phyloP scores from a whole-genome alignment of 2,888 invertebrate genomes.

The Tethea ocularis region DNA sequence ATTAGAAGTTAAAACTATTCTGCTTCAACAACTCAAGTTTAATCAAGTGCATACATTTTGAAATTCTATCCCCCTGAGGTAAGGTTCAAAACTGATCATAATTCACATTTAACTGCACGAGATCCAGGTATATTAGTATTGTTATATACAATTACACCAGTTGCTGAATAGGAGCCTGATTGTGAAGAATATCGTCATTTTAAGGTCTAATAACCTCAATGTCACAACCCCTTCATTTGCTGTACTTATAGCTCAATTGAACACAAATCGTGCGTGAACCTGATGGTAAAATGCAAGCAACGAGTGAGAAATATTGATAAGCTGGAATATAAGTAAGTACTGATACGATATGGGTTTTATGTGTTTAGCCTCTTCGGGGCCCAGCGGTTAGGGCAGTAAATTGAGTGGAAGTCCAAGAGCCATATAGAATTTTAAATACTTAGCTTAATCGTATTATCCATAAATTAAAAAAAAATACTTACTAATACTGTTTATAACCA shows the following conservation, averaged over 20 bases:
- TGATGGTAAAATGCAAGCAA: slow-evolving; percentile 33
- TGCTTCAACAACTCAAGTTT: neutral
- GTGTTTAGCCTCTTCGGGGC: neutral
- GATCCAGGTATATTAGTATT: neutral
- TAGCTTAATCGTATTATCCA: too few relatives aligned
- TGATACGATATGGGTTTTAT: slow-evolving; percentile 1
- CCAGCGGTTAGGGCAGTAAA: neutral
- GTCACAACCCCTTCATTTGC: slow-evolving; percentile 23
- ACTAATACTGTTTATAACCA: too few relatives aligned
- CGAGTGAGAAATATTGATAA: slow-evolving; percentile 42
- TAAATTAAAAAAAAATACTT: too few relatives aligned
- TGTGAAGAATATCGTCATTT: slow-evolving; percentile 31
- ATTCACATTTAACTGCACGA: neutral
- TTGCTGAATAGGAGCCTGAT: slow-evolving; percentile 16
- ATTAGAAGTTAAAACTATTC: neutral
- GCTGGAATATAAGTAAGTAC: slow-evolving; percentile 18
- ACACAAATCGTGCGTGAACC: slow-evolving; percentile 39
- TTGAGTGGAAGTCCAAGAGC: neutral
- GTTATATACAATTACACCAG: neutral
- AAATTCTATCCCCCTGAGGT: neutral
- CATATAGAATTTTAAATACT: neutral
- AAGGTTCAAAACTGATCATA: neutral
- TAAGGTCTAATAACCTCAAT: slow-evolving; percentile 32
- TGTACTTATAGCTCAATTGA: slow-evolving; percentile 38
- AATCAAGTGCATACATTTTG: neutral